phyloP scores from a whole-genome alignment of 1,140 invertebrate genomes.

The Leptinotarsa defecta region DNA sequence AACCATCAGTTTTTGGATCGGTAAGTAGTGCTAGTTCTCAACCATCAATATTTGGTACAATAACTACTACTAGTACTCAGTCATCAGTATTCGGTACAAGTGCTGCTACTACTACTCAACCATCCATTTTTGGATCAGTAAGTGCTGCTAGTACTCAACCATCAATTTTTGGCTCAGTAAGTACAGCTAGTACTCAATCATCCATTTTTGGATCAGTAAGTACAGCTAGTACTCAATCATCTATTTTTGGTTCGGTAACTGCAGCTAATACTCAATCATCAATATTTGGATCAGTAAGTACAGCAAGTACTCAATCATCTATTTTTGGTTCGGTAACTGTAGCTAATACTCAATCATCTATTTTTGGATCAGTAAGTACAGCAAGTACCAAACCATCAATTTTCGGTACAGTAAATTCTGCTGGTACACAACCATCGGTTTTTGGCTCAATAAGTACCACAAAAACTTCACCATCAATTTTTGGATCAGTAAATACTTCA shows the following conservation, averaged over 20 bases:
- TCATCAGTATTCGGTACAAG: constrained; percentile 26
- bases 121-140: constrained; percentile 27
- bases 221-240: constrained; percentile 26
- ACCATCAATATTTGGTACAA: constrained; percentile 31
- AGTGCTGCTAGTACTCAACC: background rate
- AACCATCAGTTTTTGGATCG: constrained; percentile 26
- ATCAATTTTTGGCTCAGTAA: constrained; percentile 25
- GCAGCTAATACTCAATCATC: constrained; percentile 2
- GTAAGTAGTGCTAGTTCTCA: constrained; percentile 17
- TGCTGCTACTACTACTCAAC: constrained; percentile 16
- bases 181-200: constrained; percentile 6
- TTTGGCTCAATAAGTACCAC: background rate
- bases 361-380: constrained; percentile 28
- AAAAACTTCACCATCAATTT: constrained; percentile 20
- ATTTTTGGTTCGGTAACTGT: background rate
- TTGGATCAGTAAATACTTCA: constrained; percentile 24
- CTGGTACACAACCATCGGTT: constrained; percentile 3
- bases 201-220: constrained; percentile 28
- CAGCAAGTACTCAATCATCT: constrained; percentile 24
- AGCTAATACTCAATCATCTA: constrained; percentile 11
- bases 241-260: background rate
- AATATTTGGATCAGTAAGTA: constrained; percentile 24
- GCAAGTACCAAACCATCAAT: constrained; percentile 16
- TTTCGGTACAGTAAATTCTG: constrained; percentile 21
- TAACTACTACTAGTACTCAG: constrained; percentile 16